A percentile compares a stretch with the other conserved stretches of the same genome.
Evolutionary conservation across 2,797 vertebrate species (phyloP).

Genomic region (Apogon talboti): DNA sequence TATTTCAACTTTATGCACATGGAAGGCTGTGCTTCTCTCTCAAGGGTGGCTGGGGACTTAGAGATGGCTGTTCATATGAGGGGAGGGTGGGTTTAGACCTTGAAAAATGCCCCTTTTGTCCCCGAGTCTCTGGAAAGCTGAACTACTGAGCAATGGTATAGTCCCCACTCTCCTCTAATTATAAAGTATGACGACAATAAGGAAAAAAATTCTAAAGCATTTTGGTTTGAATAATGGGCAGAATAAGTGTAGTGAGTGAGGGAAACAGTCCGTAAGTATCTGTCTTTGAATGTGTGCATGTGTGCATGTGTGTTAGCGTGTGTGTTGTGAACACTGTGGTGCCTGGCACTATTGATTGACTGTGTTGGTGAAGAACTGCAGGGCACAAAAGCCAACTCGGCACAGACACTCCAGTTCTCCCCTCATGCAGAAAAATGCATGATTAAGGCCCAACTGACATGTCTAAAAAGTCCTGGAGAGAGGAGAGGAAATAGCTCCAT

Average conservation of each 20-base stretch:
- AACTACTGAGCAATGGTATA: slow-evolving; percentile 72
- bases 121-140: slow-evolving; percentile 73
- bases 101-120: slow-evolving; percentile 84
- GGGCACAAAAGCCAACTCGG: slow-evolving; percentile 68
- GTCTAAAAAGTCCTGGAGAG: slow-evolving; percentile 71
- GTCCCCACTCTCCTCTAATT: slow-evolving; percentile 74
- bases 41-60: slow-evolving; percentile 75
- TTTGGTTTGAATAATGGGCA: slow-evolving; percentile 63
- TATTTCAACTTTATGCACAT: slow-evolving; percentile 85
- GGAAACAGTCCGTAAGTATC: slow-evolving; percentile 39
- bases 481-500: slow-evolving; percentile 71
- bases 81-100: slow-evolving; percentile 78
- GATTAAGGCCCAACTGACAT: slow-evolving; percentile 79
- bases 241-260: slow-evolving; percentile 48
- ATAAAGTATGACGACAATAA: slow-evolving; percentile 75
- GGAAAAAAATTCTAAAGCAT: slow-evolving; percentile 53
- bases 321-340: slow-evolving; percentile 52
- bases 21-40: slow-evolving; percentile 75
- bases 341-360: slow-evolving; percentile 71
- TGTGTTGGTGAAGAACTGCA: slow-evolving; percentile 59
- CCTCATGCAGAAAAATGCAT: slow-evolving; percentile 79
- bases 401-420: slow-evolving; percentile 68
- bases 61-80: slow-evolving; percentile 66
- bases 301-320: slow-evolving; percentile 27
- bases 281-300: slow-evolving; percentile 36